Evolutionary conservation across 2,113 vertebrate genomes (phyloP).

Genomic region (Clarias magur): DNA sequence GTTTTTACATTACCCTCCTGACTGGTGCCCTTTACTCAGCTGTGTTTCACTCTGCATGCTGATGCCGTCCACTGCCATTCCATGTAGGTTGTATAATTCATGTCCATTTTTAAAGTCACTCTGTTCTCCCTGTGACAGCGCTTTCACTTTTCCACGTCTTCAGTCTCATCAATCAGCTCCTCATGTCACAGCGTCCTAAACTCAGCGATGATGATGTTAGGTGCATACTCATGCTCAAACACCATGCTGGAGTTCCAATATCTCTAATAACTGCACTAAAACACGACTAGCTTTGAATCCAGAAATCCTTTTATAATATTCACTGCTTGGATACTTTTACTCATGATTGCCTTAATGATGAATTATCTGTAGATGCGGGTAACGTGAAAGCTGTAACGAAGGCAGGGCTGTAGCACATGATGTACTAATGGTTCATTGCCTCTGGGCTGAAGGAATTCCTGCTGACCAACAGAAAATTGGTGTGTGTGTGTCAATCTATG

Average conservation of each 20-base stretch:
- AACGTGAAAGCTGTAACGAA: not conserved
- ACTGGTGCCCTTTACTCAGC: not conserved
- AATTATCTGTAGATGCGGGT: not conserved
- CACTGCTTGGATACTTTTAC: slow-evolving; percentile 2
- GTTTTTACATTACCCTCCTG: not conserved
- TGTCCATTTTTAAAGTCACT: slow-evolving; percentile 25
- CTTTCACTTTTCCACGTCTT: slow-evolving; percentile 17
- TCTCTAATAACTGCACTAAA: slow-evolving; percentile 11
- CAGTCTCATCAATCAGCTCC: slow-evolving; percentile 23
- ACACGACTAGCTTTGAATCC: not conserved
- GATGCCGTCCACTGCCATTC: too few species aligned
- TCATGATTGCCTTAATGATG: not conserved
- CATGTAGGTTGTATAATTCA: not conserved
- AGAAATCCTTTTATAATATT: not conserved
- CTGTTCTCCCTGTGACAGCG: not conserved
- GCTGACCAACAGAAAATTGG: slow-evolving; percentile 37
- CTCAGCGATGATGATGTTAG: not conserved
- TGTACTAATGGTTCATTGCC: slow-evolving; percentile 16
- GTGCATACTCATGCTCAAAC: not conserved
- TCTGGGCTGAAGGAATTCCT: slow-evolving; percentile 27
- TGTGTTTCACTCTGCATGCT: not conserved
- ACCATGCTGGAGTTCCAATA: not conserved
- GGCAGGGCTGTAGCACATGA: not conserved
- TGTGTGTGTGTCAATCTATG: slow-evolving; percentile 13
- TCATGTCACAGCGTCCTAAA: slow-evolving; percentile 19